Evolutionary conservation across 2,797 vertebrate genomes (phyloP), one percentile per base, ranked within the genome.

Genomic region (Lagocephalus sceleratus): DNA sequence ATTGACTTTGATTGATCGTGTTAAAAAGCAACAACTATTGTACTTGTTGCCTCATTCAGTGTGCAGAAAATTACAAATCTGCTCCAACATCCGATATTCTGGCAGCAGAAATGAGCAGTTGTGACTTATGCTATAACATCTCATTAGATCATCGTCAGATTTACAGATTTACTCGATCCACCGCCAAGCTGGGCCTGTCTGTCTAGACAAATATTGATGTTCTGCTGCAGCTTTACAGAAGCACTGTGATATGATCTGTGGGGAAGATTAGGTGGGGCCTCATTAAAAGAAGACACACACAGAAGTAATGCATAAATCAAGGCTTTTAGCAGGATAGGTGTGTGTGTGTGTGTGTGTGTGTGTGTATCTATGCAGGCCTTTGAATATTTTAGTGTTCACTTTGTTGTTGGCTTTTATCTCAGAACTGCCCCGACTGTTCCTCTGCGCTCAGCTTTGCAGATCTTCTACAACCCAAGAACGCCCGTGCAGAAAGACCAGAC

Each of bases 171-270:
- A 16, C 22, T 64, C 50, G 25, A 53, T 60, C 22, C 45, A 21
- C 29, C 15, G 47, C 39, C 32, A n/a, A 47, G 16, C 19, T 62
- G 35, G 39, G 49, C 29, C 40, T 43, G 2, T 51, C 43, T 10
- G 66, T 79, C 75, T 76, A 70, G 71, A 75, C 63, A 64, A 39
- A 21, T 73, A 86, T 84, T 54, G 79, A 76, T n/a, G n/a, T n/a
- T n/a, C 42, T 35, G 54, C 9, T 3, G 46, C 26, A 5, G 16
- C 40, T 54, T 21, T 40, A 47, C 19, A 66, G 14, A 43, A 55
- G 52, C 44, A 38, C 68, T 58, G 50, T 35, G 20, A 74, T 59
- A 46, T 47, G 21, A 47, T 56, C 25, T 48, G 16, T 45, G n/a
- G 10, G 23, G 16, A 45, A 21, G 42, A 49, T 70, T 54, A 67